Percentiles rank a stretch among this genome's conserved stretches.
Evolutionary conservation across 1,140 invertebrate species (phyloP).

Genomic region (Triops longicaudatus): DNA sequence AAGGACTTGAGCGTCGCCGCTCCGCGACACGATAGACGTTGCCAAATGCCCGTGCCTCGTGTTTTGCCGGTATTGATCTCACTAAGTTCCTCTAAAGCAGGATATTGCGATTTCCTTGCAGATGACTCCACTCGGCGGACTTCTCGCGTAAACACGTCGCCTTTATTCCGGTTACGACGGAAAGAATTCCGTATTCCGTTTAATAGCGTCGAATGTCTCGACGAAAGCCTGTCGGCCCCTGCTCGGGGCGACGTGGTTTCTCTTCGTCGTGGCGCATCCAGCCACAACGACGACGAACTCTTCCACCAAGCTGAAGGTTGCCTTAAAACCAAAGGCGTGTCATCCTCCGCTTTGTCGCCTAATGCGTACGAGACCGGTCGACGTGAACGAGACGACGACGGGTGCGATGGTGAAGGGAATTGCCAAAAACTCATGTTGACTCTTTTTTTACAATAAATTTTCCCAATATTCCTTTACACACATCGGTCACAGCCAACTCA

Average conservation of each 20-base stretch:
- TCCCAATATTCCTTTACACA: not conserved
- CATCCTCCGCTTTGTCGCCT: conserved; percentile 1
- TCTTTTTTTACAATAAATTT: not conserved
- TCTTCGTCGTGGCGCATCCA: not conserved
- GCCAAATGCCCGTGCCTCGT: not conserved
- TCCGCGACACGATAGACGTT: not conserved
- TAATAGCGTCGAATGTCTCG: not conserved
- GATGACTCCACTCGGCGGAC: not conserved
- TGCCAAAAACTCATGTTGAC: not conserved
- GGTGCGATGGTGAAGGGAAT: not conserved
- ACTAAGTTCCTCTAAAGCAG: not conserved
- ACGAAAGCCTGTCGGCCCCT: not conserved
- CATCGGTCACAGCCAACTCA: not conserved
- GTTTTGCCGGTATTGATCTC: not conserved
- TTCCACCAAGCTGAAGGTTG: not conserved
- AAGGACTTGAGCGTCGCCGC: not conserved
- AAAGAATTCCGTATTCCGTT: not conserved
- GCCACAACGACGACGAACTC: conserved; percentile 9
- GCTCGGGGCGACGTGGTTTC: not conserved
- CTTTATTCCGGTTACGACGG: not conserved
- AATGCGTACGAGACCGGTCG: not conserved
- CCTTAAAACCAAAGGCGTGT: conserved; percentile 11
- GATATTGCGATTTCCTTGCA: not conserved
- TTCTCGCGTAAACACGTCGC: not conserved
- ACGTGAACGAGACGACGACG: not conserved